These are phyloP conservation scores for Otocyon megalotis DNA, from an alignment of 2,113 vertebrate genomes.

Conservation along the genomic window DNA sequence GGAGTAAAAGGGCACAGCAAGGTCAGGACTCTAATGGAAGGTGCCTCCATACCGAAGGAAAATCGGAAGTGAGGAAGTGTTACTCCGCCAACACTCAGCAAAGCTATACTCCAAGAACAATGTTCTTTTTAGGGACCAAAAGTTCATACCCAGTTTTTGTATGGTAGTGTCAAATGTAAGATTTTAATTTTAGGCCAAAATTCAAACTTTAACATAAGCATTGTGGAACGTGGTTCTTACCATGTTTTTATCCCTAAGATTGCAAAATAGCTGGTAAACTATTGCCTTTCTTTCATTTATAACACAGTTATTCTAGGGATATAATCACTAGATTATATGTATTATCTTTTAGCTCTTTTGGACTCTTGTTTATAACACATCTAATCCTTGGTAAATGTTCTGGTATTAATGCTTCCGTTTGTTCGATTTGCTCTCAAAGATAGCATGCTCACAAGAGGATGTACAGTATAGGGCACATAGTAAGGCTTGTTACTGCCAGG, in stretches of 20 bases:
- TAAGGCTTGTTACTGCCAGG: background rate
- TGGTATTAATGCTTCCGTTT: background rate
- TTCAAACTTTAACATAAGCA: background rate
- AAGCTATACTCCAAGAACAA: background rate
- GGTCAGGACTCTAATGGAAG: background rate
- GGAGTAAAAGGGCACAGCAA: background rate
- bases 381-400: background rate
- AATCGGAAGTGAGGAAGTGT: background rate
- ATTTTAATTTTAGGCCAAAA: background rate
- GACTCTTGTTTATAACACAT: background rate
- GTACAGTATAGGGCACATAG: background rate
- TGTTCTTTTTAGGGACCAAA: background rate
- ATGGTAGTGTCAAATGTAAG: background rate
- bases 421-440: conserved; percentile 7
- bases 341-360: background rate
- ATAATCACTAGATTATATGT: background rate
- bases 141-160: background rate
- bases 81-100: background rate
- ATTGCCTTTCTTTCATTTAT: background rate
- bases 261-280: background rate
- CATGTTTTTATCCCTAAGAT: background rate
- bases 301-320: background rate
- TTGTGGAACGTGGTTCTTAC: background rate
- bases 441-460: background rate
- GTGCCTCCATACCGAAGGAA: background rate